A percentile compares a stretch with the other conserved stretches of the same genome.
phyloP scores from a whole-genome alignment of 2,797 vertebrate genomes.

The Dermochelys coriacea region DNA sequence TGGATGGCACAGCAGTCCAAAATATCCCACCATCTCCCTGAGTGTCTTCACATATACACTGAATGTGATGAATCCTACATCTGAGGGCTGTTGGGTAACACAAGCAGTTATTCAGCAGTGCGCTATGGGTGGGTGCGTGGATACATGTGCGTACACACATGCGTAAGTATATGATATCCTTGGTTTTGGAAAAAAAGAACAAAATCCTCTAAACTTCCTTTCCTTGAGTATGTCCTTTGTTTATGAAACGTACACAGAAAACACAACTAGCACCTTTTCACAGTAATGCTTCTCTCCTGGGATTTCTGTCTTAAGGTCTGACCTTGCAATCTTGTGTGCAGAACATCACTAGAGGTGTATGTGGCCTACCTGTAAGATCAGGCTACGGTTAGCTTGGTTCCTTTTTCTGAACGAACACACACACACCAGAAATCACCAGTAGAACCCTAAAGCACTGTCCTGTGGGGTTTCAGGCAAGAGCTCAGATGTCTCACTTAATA shows the following conservation, averaged over 20 bases:
- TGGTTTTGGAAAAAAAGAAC: background rate
- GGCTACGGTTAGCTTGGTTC: background rate
- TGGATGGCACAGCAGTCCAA: background rate
- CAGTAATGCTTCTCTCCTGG: background rate
- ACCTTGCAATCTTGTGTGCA: background rate
- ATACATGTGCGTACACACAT: background rate
- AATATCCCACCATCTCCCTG: accelerated
- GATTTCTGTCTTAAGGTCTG: background rate
- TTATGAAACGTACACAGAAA: background rate
- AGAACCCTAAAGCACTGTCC: accelerated
- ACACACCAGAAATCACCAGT: background rate
- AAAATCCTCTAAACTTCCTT: background rate
- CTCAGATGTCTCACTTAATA: background rate
- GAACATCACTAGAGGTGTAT: background rate
- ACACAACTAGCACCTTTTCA: background rate
- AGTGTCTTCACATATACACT: background rate
- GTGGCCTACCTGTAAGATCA: background rate
- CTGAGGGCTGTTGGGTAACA: background rate
- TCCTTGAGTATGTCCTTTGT: background rate
- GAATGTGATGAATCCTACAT: background rate
- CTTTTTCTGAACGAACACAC: background rate
- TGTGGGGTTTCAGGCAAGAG: background rate
- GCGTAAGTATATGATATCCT: background rate
- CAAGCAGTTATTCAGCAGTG: background rate
- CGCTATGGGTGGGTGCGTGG: background rate